A percentile compares a stretch with the other conserved stretches of the same genome.
Evolutionary conservation across 2,888 invertebrate species (phyloP).

Genomic region (Cheilosia pagana): DNA sequence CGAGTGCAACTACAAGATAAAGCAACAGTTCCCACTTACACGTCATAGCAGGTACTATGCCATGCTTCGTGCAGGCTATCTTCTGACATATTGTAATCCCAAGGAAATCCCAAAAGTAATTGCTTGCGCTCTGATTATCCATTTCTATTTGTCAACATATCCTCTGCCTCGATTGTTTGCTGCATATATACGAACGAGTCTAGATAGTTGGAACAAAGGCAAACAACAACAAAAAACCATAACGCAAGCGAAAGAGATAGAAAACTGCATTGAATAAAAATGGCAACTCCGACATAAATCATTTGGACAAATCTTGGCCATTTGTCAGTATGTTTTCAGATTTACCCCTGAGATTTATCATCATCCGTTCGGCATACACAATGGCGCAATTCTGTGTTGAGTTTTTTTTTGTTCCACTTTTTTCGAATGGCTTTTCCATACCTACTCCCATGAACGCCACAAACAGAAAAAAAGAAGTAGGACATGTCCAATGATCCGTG

Average conservation of each 20-base stretch:
- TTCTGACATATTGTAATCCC: constrained; percentile 56
- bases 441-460: constrained; percentile 4
- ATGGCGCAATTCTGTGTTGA: constrained; percentile 43
- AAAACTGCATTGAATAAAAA: constrained; percentile 49
- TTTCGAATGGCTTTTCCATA: constrained; percentile 16
- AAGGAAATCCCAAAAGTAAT: constrained; percentile 69
- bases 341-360: constrained; percentile 72
- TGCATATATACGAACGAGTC: constrained; percentile 10
- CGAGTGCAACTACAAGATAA: constrained; percentile 26
- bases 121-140: constrained; percentile 68
- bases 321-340: constrained; percentile 74
- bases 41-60: not conserved
- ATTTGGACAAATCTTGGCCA: constrained; percentile 71
- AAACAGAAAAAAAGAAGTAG: not conserved
- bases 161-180: constrained; percentile 44
- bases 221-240: constrained; percentile 41
- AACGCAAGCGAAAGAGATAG: constrained; percentile 25
- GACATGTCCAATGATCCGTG: constrained; percentile 22
- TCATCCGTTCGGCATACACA: constrained; percentile 66
- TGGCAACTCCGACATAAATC: constrained; percentile 67
- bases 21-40: constrained; percentile 46
- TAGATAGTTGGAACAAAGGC: constrained; percentile 8
- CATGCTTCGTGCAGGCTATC: constrained; percentile 11
- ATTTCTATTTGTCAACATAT: constrained; percentile 68
- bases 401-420: constrained; percentile 13